Conservation (phyloP, 2,797 vertebrate genomes). For the Uromys caudimaculatus region DNA sequence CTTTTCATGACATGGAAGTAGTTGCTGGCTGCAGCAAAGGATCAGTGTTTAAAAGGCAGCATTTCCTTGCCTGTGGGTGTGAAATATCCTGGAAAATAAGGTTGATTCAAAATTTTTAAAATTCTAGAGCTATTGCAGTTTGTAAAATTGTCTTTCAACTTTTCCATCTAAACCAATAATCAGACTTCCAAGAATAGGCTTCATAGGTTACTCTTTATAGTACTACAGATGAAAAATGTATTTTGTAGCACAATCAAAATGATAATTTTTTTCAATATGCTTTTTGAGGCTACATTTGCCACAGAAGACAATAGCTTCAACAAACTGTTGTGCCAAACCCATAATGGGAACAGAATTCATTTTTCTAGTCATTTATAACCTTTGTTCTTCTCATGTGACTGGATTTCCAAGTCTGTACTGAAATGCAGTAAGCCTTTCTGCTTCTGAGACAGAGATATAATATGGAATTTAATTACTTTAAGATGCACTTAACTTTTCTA, state of each 20-base stretch:
- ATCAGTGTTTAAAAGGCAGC: slow-evolving; percentile 61
- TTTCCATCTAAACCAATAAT: slow-evolving; percentile 66
- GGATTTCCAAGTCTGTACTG: not conserved
- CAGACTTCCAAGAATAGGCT: slow-evolving; percentile 58
- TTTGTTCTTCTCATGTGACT: not conserved
- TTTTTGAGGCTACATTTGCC: slow-evolving; percentile 61
- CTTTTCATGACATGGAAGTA: slow-evolving; percentile 42
- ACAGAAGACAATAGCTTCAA: slow-evolving; percentile 46
- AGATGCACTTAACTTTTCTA: not conserved
- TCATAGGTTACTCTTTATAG: slow-evolving; percentile 71
- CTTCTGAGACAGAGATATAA: not conserved
- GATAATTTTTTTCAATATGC: slow-evolving; percentile 79
- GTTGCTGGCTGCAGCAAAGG: not conserved
- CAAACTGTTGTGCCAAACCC: slow-evolving; percentile 43
- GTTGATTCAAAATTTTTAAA: slow-evolving; percentile 61
- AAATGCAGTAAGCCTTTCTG: not conserved
- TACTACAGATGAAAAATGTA: slow-evolving; percentile 70
- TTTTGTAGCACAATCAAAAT: slow-evolving; percentile 80
- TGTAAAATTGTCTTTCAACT: slow-evolving; percentile 68
- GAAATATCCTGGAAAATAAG: slow-evolving; percentile 62
- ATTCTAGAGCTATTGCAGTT: slow-evolving; percentile 52
- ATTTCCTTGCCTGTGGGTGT: slow-evolving; percentile 65
- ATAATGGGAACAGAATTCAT: slow-evolving; percentile 55
- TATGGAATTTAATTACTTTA: slow-evolving; percentile 21
- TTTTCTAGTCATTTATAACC: slow-evolving; percentile 14